phyloP scores from a whole-genome alignment of 2,888 invertebrate genomes.

The Morpho achilles region DNA sequence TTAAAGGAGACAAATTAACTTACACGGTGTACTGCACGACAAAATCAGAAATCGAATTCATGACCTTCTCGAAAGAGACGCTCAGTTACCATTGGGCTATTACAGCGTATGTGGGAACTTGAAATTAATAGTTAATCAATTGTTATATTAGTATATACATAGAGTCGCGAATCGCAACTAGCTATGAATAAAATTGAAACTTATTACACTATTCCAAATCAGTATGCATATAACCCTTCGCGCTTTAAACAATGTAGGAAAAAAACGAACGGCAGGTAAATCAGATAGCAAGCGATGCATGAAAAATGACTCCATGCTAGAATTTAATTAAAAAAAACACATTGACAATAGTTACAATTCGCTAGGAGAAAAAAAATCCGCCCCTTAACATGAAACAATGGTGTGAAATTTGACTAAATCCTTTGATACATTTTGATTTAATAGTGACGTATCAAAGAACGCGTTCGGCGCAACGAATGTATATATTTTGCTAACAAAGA shows the following conservation, averaged over 20 bases:
- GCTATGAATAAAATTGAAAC: no score
- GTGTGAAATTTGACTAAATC: slow-evolving; percentile 65
- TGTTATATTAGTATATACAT: no score
- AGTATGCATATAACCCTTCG: slow-evolving; percentile 20
- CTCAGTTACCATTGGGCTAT: no score
- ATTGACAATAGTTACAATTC: slow-evolving; percentile 66
- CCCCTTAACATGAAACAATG: slow-evolving; percentile 64
- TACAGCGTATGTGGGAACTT: no score
- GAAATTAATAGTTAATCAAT: no score
- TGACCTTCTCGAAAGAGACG: no score
- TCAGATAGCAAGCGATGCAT: slow-evolving; percentile 76
- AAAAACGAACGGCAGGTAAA: slow-evolving; percentile 63
- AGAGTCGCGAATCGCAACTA: no score
- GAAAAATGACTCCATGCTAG: slow-evolving; percentile 69
- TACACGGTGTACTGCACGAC: no score
- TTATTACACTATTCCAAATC: slow-evolving; percentile 20
- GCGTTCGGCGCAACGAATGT: slow-evolving; percentile 51
- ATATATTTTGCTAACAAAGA: slow-evolving; percentile 41
- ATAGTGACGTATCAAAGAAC: slow-evolving; percentile 52
- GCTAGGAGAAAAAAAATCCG: slow-evolving; percentile 54
- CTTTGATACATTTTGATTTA: slow-evolving; percentile 67
- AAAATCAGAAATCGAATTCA: no score
- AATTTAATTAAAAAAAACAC: slow-evolving; percentile 67
- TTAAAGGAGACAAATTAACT: no score
- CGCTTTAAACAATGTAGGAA: slow-evolving; percentile 35